These are phyloP conservation scores for Saguinus imperator DNA, from an alignment of 2,113 vertebrate species.

Conservation along the genomic window DNA sequence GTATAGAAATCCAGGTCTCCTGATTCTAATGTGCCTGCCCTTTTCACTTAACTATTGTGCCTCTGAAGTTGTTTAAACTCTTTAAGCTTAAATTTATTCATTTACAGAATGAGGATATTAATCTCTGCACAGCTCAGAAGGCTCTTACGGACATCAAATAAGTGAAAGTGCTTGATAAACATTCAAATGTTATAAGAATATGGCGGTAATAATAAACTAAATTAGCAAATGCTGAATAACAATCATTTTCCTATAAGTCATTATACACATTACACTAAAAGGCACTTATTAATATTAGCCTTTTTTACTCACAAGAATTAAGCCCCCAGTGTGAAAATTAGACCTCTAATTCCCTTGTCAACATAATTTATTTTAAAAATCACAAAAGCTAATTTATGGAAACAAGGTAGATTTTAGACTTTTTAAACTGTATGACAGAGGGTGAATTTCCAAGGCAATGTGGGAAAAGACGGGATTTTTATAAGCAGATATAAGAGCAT, in stretches of 20 bases:
- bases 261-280: constrained; percentile 27
- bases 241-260: constrained; percentile 13
- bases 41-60: constrained; percentile 34
- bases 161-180: constrained; percentile 47
- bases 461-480: constrained; percentile 39
- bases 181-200: constrained; percentile 42
- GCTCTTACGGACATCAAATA: constrained; percentile 49
- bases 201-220: constrained; percentile 48
- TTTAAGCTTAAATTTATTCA: constrained; percentile 62
- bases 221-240: constrained; percentile 23
- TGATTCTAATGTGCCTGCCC: not conserved
- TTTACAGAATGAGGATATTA: constrained; percentile 62
- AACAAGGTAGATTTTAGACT: constrained; percentile 43
- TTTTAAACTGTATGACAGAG: constrained; percentile 36
- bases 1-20: not conserved
- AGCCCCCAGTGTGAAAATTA: constrained; percentile 40
- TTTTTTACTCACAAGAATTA: constrained; percentile 36
- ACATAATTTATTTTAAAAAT: constrained; percentile 9
- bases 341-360: constrained; percentile 38
- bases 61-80: constrained; percentile 43
- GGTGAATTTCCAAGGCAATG: constrained; percentile 49
- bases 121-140: constrained; percentile 36
- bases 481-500: constrained; percentile 51
- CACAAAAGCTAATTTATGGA: constrained; percentile 55
- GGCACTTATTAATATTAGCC: constrained; percentile 38